Percentiles rank a stretch among this genome's conserved stretches.
phyloP scores from a whole-genome alignment of 2,113 vertebrate genomes.

The Neotragus pygmaeus region DNA sequence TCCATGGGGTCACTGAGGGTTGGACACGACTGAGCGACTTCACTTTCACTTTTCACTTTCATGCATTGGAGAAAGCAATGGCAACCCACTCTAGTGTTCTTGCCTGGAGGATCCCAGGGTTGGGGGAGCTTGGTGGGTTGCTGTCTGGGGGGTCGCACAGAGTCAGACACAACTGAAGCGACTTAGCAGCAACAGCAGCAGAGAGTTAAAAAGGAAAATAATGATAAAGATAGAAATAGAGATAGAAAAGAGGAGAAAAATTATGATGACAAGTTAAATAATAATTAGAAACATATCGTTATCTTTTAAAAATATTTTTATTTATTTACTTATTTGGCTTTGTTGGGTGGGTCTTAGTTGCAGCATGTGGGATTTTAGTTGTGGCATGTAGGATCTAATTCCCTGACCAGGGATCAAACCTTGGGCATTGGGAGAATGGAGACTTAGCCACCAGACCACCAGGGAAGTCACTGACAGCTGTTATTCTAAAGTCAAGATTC shows the following conservation, averaged over 20 bases:
- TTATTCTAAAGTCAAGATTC: background rate
- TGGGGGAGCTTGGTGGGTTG: no score
- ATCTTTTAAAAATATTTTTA: background rate
- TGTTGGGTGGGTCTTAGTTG: background rate
- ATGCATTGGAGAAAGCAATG: no score
- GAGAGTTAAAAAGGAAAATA: background rate
- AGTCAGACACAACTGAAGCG: no score
- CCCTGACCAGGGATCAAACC: background rate
- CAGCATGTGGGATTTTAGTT: background rate
- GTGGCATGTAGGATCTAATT: background rate
- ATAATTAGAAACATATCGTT: background rate
- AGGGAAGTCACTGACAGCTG: background rate
- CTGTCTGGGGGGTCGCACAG: no score
- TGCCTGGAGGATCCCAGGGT: no score
- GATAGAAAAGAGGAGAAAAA: background rate
- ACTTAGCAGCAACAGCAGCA: background rate
- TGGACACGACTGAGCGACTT: no score
- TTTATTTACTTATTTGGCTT: background rate
- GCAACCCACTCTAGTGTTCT: no score
- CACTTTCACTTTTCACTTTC: no score
- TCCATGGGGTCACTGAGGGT: no score
- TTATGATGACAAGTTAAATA: background rate
- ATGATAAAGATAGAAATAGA: background rate
- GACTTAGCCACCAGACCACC: background rate
- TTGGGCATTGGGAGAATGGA: background rate